Percentiles rank a stretch among this genome's conserved stretches.
These are phyloP conservation scores for Cynopterus sphinx DNA, from an alignment of 2,797 vertebrate species.

Conservation along the genomic window DNA sequence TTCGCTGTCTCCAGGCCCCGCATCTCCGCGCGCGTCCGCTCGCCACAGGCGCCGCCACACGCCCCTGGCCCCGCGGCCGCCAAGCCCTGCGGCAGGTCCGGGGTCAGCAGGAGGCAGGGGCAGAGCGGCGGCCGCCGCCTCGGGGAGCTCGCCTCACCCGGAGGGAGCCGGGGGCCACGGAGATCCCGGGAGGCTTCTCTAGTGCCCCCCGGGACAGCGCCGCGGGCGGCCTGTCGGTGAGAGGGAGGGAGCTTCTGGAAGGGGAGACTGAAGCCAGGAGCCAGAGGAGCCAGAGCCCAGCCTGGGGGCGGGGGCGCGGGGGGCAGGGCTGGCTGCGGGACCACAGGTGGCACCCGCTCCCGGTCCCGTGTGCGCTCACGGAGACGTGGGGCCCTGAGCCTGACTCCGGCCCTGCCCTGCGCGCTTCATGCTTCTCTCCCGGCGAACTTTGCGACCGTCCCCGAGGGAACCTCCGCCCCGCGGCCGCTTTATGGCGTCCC, in stretches of 20 bases:
- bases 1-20: too few species aligned
- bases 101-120: too few species aligned
- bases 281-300: not conserved
- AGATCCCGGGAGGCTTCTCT: not conserved
- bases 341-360: not conserved
- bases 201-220: not conserved
- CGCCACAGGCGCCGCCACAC: not conserved
- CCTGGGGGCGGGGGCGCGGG: not conserved
- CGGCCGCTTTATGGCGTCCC: conserved; percentile 4
- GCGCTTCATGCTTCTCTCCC: not conserved
- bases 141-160: not conserved
- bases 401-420: rapidly evolving
- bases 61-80: too few species aligned
- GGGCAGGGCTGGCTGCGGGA: not conserved
- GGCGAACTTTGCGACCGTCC: not conserved
- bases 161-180: not conserved
- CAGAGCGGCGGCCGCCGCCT: rapidly evolving
- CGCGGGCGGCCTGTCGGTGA: not conserved
- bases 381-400: rapidly evolving
- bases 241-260: not conserved
- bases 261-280: not conserved
- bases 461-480: not conserved
- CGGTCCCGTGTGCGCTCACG: rapidly evolving
- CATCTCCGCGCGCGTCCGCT: too few species aligned
- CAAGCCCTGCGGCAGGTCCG: not conserved